phyloP scores from a whole-genome alignment of 2,888 invertebrate genomes.

The Thera obeliscata region DNA sequence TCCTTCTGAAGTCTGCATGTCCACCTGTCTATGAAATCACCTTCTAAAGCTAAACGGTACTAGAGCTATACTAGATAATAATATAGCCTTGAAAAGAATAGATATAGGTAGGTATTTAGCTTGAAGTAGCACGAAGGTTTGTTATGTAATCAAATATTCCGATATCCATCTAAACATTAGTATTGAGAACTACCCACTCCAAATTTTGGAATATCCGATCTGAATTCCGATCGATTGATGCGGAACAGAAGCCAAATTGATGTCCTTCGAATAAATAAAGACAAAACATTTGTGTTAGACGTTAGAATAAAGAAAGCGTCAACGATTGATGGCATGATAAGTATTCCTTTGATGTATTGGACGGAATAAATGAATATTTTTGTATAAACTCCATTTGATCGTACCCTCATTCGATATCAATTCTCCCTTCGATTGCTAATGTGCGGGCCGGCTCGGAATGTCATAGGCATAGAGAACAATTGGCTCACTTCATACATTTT shows the following conservation, averaged over 20 bases:
- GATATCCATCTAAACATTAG: no score
- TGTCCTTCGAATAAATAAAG: constrained; percentile 6
- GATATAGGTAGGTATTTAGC: no score
- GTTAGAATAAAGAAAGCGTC: constrained; percentile 21
- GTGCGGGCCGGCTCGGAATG: constrained; percentile 43
- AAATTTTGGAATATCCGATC: no score
- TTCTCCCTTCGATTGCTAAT: constrained; percentile 46
- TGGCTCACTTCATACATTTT: background rate
- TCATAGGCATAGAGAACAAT: constrained; percentile 15
- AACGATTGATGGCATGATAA: constrained; percentile 14
- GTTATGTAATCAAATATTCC: no score
- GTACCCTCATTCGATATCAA: constrained; percentile 42
- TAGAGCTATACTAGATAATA: no score
- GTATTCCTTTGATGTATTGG: constrained; percentile 41
- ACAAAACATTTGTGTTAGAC: constrained; percentile 13
- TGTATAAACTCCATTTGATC: constrained; percentile 45
- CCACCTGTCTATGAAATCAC: no score
- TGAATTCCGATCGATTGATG: no score
- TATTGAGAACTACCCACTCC: no score
- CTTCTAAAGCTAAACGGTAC: no score
- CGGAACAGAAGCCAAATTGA: constrained; percentile 1
- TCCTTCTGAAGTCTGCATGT: no score
- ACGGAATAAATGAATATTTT: constrained; percentile 54
- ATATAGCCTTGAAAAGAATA: no score
- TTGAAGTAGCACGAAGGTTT: no score